phyloP scores from a whole-genome alignment of 2,797 vertebrate genomes.

The Phalloptychus januarius region DNA sequence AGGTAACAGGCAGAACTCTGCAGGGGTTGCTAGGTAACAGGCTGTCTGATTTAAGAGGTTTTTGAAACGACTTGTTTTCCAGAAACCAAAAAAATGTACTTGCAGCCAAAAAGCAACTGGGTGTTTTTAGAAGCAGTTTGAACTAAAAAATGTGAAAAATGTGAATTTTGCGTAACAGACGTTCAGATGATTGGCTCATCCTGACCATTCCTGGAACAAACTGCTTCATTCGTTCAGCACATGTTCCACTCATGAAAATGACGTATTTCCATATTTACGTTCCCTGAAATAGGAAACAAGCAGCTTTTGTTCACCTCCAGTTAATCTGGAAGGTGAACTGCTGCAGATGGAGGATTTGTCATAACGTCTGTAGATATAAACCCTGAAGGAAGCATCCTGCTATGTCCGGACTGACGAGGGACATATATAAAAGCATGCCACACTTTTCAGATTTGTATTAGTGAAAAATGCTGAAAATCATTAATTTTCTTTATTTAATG shows the following conservation, averaged over 20 bases:
- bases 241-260: constrained; percentile 29
- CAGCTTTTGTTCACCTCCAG: constrained; percentile 49
- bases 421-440: not conserved
- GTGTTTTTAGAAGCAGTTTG: too few species aligned
- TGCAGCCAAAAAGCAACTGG: too few species aligned
- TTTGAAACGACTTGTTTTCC: too few species aligned
- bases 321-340: constrained; percentile 40
- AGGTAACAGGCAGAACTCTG: too few species aligned
- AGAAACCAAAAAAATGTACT: too few species aligned
- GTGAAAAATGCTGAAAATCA: not conserved
- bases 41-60: too few species aligned
- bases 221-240: not conserved
- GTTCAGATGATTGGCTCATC: too few species aligned
- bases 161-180: too few species aligned
- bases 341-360: not conserved
- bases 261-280: constrained; percentile 35
- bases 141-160: too few species aligned
- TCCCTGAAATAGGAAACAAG: constrained; percentile 30
- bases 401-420: too few species aligned
- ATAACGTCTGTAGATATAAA: not conserved
- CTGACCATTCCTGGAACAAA: too few species aligned
- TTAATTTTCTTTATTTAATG: not conserved
- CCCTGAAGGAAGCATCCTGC: constrained; percentile 15
- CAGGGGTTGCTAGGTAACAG: too few species aligned
- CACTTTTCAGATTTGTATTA: not conserved